A percentile compares a stretch with the other conserved stretches of the same genome.
Evolutionary conservation across 2,113 vertebrate species (phyloP).

Genomic region (Tretioscincus oriximinensis): DNA sequence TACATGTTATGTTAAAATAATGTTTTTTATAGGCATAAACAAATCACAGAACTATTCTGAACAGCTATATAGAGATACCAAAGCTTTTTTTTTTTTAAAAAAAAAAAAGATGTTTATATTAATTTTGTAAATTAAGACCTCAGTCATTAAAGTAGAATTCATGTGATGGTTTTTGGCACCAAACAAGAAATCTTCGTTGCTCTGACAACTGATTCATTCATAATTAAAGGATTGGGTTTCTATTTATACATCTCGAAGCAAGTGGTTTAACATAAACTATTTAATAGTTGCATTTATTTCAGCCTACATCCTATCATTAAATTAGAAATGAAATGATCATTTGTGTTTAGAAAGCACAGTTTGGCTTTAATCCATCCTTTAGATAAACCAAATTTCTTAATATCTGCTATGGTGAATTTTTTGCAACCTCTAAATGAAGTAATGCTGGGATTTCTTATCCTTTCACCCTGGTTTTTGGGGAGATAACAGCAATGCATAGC

Average conservation of each 20-base stretch:
- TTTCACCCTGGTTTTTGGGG: accelerated
- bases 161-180: slow-evolving; percentile 26
- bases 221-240: slow-evolving; percentile 19
- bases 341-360: background rate
- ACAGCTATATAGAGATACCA: slow-evolving; percentile 40
- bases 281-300: slow-evolving; percentile 10
- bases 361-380: accelerated
- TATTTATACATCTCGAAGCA: slow-evolving; percentile 13
- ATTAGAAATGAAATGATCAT: background rate
- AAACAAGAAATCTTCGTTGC: slow-evolving; percentile 33
- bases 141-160: slow-evolving; percentile 31
- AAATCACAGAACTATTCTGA: slow-evolving; percentile 32
- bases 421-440: slow-evolving; percentile 1
- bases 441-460: background rate
- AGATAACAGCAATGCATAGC: background rate
- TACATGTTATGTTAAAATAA: background rate
- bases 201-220: slow-evolving; percentile 33
- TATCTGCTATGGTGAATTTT: background rate
- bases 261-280: background rate
- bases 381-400: background rate
- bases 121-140: slow-evolving; percentile 32
- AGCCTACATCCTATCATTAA: accelerated
- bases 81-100: no score
- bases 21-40: slow-evolving; percentile 24
- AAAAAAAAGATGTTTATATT: slow-evolving; percentile 21